A percentile compares a stretch with the other conserved stretches of the same genome.
phyloP scores from a whole-genome alignment of 1,140 invertebrate genomes.

The Sycophaga agraensis region DNA sequence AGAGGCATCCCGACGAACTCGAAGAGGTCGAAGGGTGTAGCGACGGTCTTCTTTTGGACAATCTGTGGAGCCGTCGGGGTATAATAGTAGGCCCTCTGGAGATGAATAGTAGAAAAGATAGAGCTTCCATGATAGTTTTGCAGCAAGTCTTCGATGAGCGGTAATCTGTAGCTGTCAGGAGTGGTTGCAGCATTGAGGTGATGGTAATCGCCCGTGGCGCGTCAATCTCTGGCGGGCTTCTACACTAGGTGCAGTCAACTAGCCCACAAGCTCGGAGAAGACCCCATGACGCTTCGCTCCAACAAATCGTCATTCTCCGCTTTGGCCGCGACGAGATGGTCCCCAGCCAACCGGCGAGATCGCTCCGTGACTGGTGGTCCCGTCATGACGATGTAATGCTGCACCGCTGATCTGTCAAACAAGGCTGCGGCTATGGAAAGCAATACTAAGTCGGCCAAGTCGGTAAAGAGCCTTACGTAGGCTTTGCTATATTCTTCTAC shows the following conservation, averaged over 20 bases:
- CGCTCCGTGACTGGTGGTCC: not conserved
- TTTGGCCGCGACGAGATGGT: not conserved
- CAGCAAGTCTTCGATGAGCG: not conserved
- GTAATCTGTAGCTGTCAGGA: not conserved
- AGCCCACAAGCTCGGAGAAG: not conserved
- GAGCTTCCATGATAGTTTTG: not conserved
- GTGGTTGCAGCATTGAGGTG: not conserved
- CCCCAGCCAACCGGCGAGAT: not conserved
- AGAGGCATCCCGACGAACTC: not conserved
- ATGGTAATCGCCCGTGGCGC: not conserved
- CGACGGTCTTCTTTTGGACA: not conserved
- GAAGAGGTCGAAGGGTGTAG: not conserved
- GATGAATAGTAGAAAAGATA: not conserved
- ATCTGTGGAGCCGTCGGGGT: not conserved
- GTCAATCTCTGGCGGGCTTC: not conserved
- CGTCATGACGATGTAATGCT: not conserved
- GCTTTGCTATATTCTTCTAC: no score
- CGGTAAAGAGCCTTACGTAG: no score
- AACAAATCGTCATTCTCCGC: not conserved
- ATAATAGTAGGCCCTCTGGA: not conserved
- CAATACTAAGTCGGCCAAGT: no score
- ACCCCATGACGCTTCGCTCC: not conserved
- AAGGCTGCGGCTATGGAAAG: no score
- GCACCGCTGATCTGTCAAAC: not conserved
- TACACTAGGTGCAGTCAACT: no score